A percentile compares a stretch with the other conserved stretches of the same genome.
These are phyloP conservation scores for Sebastes nivosus DNA, from an alignment of 2,797 vertebrate species.

Conservation along the genomic window DNA sequence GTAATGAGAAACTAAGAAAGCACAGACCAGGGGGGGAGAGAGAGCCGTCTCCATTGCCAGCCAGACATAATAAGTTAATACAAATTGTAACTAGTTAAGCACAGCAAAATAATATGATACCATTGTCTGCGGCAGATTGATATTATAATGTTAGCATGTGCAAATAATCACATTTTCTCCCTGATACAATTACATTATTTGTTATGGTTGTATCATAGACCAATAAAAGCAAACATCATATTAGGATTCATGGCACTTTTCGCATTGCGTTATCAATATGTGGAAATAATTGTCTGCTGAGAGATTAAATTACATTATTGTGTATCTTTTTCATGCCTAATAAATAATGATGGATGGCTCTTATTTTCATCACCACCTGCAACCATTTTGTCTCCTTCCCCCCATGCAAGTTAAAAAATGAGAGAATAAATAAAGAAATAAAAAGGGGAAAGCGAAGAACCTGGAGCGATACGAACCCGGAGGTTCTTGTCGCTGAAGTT, in stretches of 20 bases:
- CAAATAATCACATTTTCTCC: slow-evolving; percentile 93
- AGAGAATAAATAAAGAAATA: slow-evolving; percentile 92
- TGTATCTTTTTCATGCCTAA: slow-evolving; percentile 99
- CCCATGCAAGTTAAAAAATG: slow-evolving; percentile 94
- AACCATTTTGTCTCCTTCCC: slow-evolving; percentile 97
- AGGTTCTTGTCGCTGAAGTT: slow-evolving; percentile 70
- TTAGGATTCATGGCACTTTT: slow-evolving; percentile 99
- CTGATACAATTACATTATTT: slow-evolving; percentile 99
- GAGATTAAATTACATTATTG: slow-evolving; percentile 99
- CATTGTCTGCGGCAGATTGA: slow-evolving; percentile 84
- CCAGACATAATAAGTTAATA: slow-evolving; percentile 86
- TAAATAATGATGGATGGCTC: slow-evolving; percentile 99
- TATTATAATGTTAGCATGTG: slow-evolving; percentile 90
- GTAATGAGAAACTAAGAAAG: slow-evolving; percentile 76
- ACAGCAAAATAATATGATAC: slow-evolving; percentile 87
- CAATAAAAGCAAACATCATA: slow-evolving; percentile 99
- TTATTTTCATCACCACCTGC: slow-evolving; percentile 99
- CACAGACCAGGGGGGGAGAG: slow-evolving; percentile 61
- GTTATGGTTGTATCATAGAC: slow-evolving; percentile 94
- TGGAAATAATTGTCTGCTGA: slow-evolving; percentile 99
- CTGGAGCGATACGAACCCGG: slow-evolving; percentile 81
- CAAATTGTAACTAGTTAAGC: slow-evolving; percentile 91
- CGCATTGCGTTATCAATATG: slow-evolving; percentile 99
- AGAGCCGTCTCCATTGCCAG: slow-evolving; percentile 79
- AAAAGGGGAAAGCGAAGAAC: slow-evolving; percentile 87